These are phyloP conservation scores for Ormyrus labotus DNA, from an alignment of 2,888 invertebrate genomes.

Conservation along the genomic window DNA sequence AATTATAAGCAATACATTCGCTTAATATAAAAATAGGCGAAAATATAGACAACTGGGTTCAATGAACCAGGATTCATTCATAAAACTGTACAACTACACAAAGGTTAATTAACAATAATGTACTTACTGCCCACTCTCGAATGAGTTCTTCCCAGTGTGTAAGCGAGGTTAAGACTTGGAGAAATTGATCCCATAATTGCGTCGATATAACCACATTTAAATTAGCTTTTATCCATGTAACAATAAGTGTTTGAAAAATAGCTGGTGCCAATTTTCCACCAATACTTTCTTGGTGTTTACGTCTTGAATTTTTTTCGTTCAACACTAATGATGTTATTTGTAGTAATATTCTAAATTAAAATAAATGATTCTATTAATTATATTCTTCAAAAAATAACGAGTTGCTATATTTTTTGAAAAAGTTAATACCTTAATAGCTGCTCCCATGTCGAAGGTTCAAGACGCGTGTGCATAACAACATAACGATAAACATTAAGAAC, in stretches of 20 bases:
- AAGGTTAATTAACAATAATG: conserved; percentile 35
- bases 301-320: conserved; percentile 85
- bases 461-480: conserved; percentile 96
- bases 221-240: conserved; percentile 98
- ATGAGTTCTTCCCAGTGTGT: conserved; percentile 97
- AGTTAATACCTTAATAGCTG: conserved; percentile 70
- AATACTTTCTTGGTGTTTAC: conserved; percentile 82
- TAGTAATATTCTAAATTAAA: conserved; percentile 81
- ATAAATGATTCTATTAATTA: neutral
- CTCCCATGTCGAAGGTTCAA: conserved; percentile 95
- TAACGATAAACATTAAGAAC: conserved; percentile 97
- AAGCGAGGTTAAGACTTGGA: conserved; percentile 89
- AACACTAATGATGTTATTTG: conserved; percentile 95
- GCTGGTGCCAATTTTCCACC: conserved; percentile 91
- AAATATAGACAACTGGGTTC: conserved; percentile 11
- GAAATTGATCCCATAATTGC: conserved; percentile 95
- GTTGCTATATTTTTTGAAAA: neutral
- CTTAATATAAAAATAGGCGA: no score
- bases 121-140: conserved; percentile 94
- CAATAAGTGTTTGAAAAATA: conserved; percentile 94
- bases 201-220: conserved; percentile 93
- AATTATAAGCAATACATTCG: no score
- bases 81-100: conserved; percentile 19
- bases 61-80: conserved; percentile 41
- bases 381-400: neutral